A percentile compares a stretch with the other conserved stretches of the same genome.
Conservation (phyloP, 2,797 vertebrate genomes). For the Mus minutoides region DNA sequence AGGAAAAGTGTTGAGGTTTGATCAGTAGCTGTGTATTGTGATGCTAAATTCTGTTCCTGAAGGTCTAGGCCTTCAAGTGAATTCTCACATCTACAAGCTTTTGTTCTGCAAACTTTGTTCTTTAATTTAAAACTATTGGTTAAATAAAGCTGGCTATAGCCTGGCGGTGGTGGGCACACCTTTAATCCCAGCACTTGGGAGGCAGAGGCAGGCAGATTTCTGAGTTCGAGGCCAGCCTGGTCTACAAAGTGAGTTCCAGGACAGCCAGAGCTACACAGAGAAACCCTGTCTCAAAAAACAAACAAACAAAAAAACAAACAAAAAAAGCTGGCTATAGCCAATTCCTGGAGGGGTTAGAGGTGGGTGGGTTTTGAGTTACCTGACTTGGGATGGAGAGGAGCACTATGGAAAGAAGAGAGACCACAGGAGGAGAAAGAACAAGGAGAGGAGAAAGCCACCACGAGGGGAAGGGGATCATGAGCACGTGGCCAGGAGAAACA, state of each 20-base stretch:
- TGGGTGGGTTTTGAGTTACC: neutral
- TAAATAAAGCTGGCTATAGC: neutral
- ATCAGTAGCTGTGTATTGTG: neutral
- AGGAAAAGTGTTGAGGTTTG: neutral
- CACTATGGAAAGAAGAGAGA: neutral
- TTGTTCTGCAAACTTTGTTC: neutral
- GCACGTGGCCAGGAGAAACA: neutral
- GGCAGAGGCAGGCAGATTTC: no score
- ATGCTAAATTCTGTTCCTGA: neutral
- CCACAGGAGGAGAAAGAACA: neutral
- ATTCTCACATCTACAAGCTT: no score
- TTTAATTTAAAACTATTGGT: neutral
- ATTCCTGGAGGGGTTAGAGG: neutral
- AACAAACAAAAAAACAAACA: no score
- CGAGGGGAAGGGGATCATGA: neutral
- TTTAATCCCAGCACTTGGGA: no score
- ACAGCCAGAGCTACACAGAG: no score
- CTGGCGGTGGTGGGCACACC: no score
- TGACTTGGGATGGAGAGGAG: neutral
- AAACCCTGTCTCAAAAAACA: no score
- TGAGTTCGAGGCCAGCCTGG: no score
- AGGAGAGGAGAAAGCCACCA: neutral
- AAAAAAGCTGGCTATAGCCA: neutral
- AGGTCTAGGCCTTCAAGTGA: no score
- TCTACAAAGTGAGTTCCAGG: no score